A percentile compares a stretch with the other conserved stretches of the same genome.
Conservation (phyloP, 2,113 vertebrate species). For the Trogon melanurus region DNA sequence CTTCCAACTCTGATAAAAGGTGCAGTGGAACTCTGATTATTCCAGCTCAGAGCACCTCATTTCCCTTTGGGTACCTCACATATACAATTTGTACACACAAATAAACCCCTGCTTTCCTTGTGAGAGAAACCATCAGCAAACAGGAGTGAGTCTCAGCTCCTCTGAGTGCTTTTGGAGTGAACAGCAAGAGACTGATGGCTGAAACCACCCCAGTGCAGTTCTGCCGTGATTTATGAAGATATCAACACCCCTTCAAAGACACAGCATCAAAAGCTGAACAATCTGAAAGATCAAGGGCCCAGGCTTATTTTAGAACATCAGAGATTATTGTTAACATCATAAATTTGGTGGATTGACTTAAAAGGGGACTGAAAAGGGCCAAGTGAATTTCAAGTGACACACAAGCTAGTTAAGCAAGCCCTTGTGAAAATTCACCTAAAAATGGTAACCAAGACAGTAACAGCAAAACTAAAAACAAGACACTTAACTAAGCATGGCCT, state of each 20-base stretch:
- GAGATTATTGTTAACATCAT: conserved; percentile 19
- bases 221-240: conserved; percentile 17
- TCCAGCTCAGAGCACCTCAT: neutral
- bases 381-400: neutral
- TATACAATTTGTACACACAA: neutral
- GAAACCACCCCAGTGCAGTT: neutral
- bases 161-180: neutral
- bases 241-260: conserved; percentile 41
- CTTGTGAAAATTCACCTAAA: neutral
- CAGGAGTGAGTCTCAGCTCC: neutral
- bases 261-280: neutral
- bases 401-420: neutral
- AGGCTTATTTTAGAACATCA: neutral
- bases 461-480: neutral
- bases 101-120: neutral
- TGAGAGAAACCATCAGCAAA: neutral
- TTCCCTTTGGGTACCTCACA: neutral
- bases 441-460: neutral
- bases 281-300: conserved; percentile 24
- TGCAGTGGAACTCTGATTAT: neutral
- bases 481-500: neutral
- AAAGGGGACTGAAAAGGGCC: neutral
- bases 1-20: conserved; percentile 28
- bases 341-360: neutral
- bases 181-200: neutral